phyloP scores from a whole-genome alignment of 2,113 vertebrate genomes.

The Strigops habroptila region DNA sequence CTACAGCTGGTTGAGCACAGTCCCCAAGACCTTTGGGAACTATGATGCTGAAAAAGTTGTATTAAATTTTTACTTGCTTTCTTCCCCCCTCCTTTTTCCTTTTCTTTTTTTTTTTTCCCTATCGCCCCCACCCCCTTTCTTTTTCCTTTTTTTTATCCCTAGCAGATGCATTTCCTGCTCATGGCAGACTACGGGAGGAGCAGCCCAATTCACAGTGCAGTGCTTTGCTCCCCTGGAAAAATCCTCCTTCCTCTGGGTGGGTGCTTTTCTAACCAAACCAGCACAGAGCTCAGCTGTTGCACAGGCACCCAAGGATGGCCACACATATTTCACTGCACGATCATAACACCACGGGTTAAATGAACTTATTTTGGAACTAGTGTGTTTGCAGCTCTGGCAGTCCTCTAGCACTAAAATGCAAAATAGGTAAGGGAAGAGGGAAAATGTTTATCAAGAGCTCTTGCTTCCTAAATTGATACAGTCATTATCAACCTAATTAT shows the following conservation, averaged over 20 bases:
- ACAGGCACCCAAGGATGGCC: neutral
- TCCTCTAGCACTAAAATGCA: neutral
- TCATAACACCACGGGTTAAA: rapidly evolving
- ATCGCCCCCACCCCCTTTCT: too few species aligned
- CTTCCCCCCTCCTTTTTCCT: neutral
- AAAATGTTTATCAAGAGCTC: neutral
- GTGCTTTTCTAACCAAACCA: rapidly evolving
- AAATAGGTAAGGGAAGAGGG: neutral
- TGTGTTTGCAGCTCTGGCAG: neutral
- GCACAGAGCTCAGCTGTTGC: rapidly evolving
- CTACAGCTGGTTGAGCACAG: neutral
- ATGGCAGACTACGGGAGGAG: neutral
- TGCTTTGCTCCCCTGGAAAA: neutral
- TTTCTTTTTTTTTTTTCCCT: neutral
- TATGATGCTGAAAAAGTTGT: too few species aligned
- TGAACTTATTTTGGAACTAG: neutral
- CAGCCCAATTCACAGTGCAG: too few species aligned
- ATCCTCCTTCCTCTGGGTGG: rapidly evolving
- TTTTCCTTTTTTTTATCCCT: neutral
- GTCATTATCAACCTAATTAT: constrained; percentile 3
- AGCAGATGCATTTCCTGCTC: neutral
- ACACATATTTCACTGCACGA: rapidly evolving
- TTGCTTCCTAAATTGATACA: neutral
- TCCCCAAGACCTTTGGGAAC: neutral
- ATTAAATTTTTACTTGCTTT: neutral